These are phyloP conservation scores for Eurystomus glaucurus DNA, from an alignment of 2,797 vertebrate genomes.

Conservation along the genomic window DNA sequence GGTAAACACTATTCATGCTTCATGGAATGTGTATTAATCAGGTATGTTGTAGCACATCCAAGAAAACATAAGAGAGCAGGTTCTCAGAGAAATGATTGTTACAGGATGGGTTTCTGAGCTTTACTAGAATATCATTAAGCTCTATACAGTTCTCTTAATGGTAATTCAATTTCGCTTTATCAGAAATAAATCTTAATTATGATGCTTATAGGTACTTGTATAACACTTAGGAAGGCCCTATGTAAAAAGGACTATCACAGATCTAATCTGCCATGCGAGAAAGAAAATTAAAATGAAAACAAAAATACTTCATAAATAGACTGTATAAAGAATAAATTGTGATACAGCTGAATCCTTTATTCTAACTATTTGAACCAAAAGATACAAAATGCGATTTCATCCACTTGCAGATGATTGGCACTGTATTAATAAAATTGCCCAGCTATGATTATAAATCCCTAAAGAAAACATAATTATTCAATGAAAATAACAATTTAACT, in stretches of 20 bases:
- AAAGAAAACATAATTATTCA: not conserved
- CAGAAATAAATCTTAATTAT: slow-evolving; percentile 48
- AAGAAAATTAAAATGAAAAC: not conserved
- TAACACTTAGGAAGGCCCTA: not conserved
- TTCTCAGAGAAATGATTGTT: not conserved
- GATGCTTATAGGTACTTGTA: not conserved
- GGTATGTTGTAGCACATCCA: not conserved
- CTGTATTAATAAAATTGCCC: not conserved
- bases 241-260: not conserved
- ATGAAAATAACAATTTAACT: slow-evolving; percentile 9
- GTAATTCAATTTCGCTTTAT: slow-evolving; percentile 21
- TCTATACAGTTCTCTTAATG: slow-evolving; percentile 1
- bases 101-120: not conserved
- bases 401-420: not conserved
- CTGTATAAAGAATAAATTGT: not conserved
- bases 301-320: not conserved
- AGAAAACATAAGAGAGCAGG: not conserved
- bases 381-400: not conserved
- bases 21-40: not conserved
- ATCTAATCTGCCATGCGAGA: not conserved
- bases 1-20: not conserved
- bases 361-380: not conserved
- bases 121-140: not conserved
- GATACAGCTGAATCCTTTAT: not conserved
- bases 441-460: not conserved